These are phyloP conservation scores for Aspidapion aeneum DNA, from an alignment of 2,888 invertebrate genomes.

Conservation along the genomic window DNA sequence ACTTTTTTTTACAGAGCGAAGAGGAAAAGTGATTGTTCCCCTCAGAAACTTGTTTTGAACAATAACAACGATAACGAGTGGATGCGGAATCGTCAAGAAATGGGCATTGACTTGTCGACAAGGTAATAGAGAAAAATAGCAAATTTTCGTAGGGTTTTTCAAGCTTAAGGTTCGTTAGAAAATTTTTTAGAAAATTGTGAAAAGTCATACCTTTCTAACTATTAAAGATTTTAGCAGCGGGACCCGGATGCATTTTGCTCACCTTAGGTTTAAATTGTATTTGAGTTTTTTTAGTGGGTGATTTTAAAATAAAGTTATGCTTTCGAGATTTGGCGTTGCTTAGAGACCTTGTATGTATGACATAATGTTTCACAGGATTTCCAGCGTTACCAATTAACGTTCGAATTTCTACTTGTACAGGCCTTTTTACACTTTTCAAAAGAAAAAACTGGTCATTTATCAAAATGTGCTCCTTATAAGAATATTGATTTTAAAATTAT, in stretches of 20 bases:
- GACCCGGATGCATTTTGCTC: neutral
- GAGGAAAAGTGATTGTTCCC: constrained; percentile 12
- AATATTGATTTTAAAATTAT: too few species aligned
- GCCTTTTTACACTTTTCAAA: too few species aligned
- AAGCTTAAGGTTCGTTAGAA: neutral
- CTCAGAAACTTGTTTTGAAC: constrained; percentile 35
- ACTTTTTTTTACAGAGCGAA: neutral
- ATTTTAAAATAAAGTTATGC: too few species aligned
- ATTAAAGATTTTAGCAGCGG: neutral
- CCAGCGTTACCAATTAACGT: too few species aligned
- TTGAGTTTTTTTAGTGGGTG: too few species aligned
- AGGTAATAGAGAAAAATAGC: constrained; percentile 40
- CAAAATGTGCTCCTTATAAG: too few species aligned
- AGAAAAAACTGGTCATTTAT: too few species aligned
- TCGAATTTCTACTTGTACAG: too few species aligned
- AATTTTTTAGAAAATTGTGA: neutral
- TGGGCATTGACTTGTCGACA: constrained; percentile 39
- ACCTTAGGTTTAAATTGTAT: neutral
- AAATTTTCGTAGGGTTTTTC: constrained; percentile 2
- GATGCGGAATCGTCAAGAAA: constrained; percentile 43
- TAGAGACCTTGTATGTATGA: too few species aligned
- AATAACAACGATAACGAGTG: constrained; percentile 41
- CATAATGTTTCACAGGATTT: too few species aligned
- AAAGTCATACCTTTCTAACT: neutral
- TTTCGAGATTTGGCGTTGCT: too few species aligned